Percentiles rank a stretch among this genome's conserved stretches.
Evolutionary conservation across 2,113 vertebrate species (phyloP).

Genomic region (Puntigrus tetrazona): DNA sequence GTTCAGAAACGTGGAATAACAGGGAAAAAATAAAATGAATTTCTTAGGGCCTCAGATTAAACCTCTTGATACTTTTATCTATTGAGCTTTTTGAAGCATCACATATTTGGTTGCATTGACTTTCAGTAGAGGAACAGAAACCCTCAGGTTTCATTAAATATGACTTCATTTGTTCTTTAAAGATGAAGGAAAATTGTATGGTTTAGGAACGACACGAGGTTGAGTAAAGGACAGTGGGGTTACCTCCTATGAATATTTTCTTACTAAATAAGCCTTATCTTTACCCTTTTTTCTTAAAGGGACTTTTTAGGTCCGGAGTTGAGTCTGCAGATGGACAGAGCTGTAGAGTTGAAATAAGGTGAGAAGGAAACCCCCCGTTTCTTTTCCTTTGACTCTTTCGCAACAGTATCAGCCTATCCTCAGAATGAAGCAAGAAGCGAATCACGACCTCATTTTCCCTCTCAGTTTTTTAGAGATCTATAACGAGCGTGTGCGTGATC

Average conservation of each 20-base stretch:
- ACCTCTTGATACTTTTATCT: background rate
- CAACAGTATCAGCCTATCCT: background rate
- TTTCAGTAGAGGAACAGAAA: background rate
- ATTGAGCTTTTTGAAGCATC: background rate
- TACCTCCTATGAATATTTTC: too few species aligned
- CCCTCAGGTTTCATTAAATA: constrained; percentile 30
- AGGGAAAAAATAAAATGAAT: too few species aligned
- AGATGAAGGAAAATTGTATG: background rate
- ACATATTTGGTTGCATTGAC: background rate
- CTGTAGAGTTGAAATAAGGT: constrained; percentile 95
- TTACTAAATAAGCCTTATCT: background rate
- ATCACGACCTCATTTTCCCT: constrained; percentile 6
- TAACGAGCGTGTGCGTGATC: constrained; percentile 92
- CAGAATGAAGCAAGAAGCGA: background rate
- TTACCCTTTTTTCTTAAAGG: constrained; percentile 75
- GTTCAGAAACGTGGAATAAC: too few species aligned
- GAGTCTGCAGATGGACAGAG: constrained; percentile 76
- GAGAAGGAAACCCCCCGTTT: constrained; percentile 31
- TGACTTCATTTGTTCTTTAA: constrained; percentile 30
- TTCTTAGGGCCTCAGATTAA: too few species aligned
- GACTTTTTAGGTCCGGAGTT: constrained; percentile 84
- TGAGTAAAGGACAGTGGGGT: background rate
- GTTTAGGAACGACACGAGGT: background rate
- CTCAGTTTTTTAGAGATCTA: constrained; percentile 97
- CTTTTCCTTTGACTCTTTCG: background rate